A percentile compares a stretch with the other conserved stretches of the same genome.
Conservation (phyloP, 2,888 invertebrate species). For the Pherbina coryleti region DNA sequence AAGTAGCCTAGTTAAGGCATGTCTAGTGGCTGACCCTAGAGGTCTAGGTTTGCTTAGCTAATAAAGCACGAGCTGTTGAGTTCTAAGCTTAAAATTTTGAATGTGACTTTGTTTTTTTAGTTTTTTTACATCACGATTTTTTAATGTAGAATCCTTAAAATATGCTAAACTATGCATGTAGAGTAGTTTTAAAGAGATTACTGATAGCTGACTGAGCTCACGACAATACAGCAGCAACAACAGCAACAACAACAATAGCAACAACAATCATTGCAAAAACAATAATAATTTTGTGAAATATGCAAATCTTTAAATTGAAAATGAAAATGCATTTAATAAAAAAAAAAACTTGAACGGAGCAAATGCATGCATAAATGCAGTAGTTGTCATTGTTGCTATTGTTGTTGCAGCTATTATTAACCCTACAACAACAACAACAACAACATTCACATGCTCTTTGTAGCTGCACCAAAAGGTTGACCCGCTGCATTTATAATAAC, state of each 20-base stretch:
- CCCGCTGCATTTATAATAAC: conserved; percentile 11
- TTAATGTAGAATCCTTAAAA: not conserved
- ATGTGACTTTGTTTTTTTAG: not conserved
- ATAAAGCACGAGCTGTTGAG: not conserved
- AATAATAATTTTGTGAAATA: not conserved
- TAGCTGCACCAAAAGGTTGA: conserved; percentile 2
- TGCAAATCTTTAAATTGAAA: conserved; percentile 22
- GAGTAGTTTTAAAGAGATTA: not conserved
- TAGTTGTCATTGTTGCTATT: not conserved
- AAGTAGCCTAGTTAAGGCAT: not conserved
- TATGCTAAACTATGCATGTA: conserved; percentile 9
- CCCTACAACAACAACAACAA: not conserved
- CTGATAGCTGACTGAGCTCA: conserved; percentile 3
- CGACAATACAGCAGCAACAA: not conserved
- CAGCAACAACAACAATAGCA: not conserved
- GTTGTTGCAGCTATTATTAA: conserved; percentile 8
- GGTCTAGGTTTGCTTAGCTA: not conserved
- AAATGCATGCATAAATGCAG: not conserved
- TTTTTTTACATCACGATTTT: not conserved
- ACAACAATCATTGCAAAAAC: conserved; percentile 1
- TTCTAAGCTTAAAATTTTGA: not conserved
- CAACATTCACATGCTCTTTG: not conserved
- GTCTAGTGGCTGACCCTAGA: not conserved
- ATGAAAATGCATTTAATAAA: conserved; percentile 6
- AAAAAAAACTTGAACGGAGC: not conserved